Evolutionary conservation across 2,888 invertebrate species (phyloP).

Genomic region (Drosophila suboccidentalis): DNA sequence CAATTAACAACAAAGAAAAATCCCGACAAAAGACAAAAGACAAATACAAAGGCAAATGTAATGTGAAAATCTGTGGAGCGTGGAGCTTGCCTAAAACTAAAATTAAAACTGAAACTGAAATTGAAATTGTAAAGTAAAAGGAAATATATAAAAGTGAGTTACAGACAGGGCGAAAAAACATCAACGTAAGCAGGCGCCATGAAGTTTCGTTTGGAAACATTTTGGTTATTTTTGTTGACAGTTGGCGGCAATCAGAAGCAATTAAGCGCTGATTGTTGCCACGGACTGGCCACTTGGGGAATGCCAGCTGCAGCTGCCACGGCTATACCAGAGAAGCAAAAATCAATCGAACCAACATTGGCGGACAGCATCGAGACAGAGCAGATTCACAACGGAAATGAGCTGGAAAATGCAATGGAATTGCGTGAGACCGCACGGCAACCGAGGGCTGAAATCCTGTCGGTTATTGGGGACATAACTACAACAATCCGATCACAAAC

Average conservation of each 20-base stretch:
- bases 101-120: constrained; percentile 53
- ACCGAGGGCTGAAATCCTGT: constrained; percentile 25
- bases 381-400: constrained; percentile 63
- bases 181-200: constrained; percentile 57
- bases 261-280: constrained; percentile 70
- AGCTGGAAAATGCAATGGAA: constrained; percentile 70
- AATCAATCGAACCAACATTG: constrained; percentile 43
- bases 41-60: constrained; percentile 47
- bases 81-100: constrained; percentile 39
- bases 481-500: constrained; percentile 28
- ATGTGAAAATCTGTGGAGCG: constrained; percentile 51
- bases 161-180: constrained; percentile 10
- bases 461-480: constrained; percentile 70
- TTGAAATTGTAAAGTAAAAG: constrained; percentile 20
- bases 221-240: constrained; percentile 83
- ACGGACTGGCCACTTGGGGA: constrained; percentile 52
- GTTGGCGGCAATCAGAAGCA: constrained; percentile 77
- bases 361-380: constrained; percentile 13
- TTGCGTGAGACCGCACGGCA: constrained; percentile 57
- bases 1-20: constrained; percentile 56
- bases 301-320: constrained; percentile 45
- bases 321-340: constrained; percentile 38
- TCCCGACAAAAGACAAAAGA: constrained; percentile 37
- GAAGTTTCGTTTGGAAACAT: constrained; percentile 77
- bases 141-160: constrained; percentile 10